Evolutionary conservation across 2,113 vertebrate genomes (phyloP).

Genomic region (Corythoichthys haematopterus): DNA sequence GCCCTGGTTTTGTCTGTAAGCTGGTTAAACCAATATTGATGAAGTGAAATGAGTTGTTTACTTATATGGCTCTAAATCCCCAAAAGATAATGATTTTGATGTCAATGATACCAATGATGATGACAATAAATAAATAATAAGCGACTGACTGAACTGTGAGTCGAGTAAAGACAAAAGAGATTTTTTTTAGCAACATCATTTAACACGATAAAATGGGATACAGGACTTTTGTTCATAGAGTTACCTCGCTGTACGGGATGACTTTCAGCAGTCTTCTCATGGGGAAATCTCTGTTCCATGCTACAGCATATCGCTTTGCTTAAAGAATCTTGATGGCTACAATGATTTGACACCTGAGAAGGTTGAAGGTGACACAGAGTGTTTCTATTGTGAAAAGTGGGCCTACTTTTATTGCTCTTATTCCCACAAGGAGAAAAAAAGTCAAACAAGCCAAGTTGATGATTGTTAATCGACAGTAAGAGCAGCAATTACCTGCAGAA

Average conservation of each 20-base stretch:
- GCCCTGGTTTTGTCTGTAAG: background rate
- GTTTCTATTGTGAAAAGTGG: conserved; percentile 22
- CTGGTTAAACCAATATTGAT: background rate
- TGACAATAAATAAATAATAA: background rate
- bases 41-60: background rate
- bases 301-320: conserved; percentile 48
- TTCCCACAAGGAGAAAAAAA: conserved; percentile 17
- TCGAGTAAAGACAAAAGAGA: background rate
- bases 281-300: conserved; percentile 62
- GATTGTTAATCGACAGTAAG: conserved; percentile 8
- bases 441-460: conserved; percentile 5
- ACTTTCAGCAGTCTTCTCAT: conserved; percentile 35
- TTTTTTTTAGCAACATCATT: background rate
- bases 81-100: no score
- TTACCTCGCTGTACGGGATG: conserved; percentile 17
- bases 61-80: background rate
- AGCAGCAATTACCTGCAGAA: background rate
- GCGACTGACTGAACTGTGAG: background rate
- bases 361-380: conserved; percentile 57
- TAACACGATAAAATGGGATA: background rate
- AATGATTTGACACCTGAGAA: conserved; percentile 61
- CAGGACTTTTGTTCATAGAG: background rate
- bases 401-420: background rate
- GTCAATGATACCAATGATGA: no score
- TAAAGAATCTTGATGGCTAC: conserved; percentile 47